A percentile compares a stretch with the other conserved stretches of the same genome.
phyloP scores from a whole-genome alignment of 2,113 vertebrate species.

The Ancistrus triradiatus region DNA sequence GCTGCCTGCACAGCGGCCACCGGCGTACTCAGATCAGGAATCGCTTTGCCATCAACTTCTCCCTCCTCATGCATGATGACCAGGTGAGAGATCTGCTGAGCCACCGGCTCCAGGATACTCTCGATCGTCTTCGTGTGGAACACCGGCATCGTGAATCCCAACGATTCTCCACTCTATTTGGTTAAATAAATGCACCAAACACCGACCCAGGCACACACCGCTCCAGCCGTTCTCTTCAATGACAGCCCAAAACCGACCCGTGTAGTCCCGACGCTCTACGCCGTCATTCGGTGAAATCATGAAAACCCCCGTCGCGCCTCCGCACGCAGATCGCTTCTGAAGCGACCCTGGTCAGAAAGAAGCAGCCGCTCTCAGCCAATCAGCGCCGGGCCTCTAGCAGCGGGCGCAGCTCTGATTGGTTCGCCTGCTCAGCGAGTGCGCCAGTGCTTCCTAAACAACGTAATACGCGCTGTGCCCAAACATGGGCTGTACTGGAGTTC shows the following conservation, averaged over 20 bases:
- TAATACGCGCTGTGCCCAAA: conserved; percentile 62
- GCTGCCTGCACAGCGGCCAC: conserved; percentile 95
- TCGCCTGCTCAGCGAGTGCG: conserved; percentile 42
- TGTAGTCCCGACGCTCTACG: conserved; percentile 47
- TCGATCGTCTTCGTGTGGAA: conserved; percentile 98
- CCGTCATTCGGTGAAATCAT: conserved; percentile 39
- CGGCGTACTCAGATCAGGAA: conserved; percentile 91
- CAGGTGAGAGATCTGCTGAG: conserved; percentile 98
- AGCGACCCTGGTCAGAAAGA: conserved; percentile 58
- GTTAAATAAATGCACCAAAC: conserved; percentile 49
- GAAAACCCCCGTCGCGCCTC: conserved; percentile 46
- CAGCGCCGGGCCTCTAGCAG: conserved; percentile 43
- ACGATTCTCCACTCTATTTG: conserved; percentile 52
- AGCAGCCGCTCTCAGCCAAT: conserved; percentile 67
- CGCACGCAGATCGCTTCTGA: conserved; percentile 45
- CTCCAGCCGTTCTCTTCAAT: conserved; percentile 36
- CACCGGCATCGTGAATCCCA: conserved; percentile 85
- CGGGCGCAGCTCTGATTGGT: conserved; percentile 56
- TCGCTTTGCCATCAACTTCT: conserved; percentile 99
- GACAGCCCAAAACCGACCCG: conserved; percentile 38
- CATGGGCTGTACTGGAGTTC: conserved; percentile 51
- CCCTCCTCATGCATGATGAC: conserved; percentile 99
- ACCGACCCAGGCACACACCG: conserved; percentile 35
- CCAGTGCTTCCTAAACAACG: conserved; percentile 63
- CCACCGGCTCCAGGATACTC: conserved; percentile 98